Conservation (phyloP, 2,113 vertebrate species). For the Psilopsiagon aurifrons region DNA sequence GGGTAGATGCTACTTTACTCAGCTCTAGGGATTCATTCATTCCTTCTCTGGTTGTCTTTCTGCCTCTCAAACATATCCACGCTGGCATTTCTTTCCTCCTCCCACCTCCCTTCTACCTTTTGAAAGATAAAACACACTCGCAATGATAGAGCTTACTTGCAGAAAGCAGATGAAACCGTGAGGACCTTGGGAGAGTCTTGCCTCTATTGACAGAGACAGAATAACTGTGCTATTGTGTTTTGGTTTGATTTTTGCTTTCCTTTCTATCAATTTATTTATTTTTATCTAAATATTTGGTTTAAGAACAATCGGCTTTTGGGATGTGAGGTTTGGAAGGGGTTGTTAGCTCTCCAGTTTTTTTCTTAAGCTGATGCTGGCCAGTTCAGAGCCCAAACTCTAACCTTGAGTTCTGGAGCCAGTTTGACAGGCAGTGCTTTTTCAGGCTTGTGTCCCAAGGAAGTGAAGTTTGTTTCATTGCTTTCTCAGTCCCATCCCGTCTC, state of each 20-base stretch:
- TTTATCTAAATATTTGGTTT: neutral
- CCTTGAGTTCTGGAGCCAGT: neutral
- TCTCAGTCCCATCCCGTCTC: neutral
- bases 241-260: neutral
- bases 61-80: neutral
- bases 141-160: neutral
- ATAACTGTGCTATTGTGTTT: neutral
- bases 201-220: neutral
- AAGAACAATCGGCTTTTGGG: neutral
- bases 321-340: neutral
- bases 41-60: neutral
- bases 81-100: neutral
- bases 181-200: neutral
- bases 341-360: neutral
- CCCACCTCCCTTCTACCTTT: rapidly evolving
- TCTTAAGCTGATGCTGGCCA: neutral
- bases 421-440: neutral
- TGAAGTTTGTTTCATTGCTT: neutral
- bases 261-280: rapidly evolving
- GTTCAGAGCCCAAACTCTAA: neutral
- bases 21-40: neutral
- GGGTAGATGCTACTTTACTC: neutral
- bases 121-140: neutral
- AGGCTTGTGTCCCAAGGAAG: neutral
- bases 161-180: neutral